Conservation (phyloP, 2,797 vertebrate species). For the Pachyuromys duprasi region DNA sequence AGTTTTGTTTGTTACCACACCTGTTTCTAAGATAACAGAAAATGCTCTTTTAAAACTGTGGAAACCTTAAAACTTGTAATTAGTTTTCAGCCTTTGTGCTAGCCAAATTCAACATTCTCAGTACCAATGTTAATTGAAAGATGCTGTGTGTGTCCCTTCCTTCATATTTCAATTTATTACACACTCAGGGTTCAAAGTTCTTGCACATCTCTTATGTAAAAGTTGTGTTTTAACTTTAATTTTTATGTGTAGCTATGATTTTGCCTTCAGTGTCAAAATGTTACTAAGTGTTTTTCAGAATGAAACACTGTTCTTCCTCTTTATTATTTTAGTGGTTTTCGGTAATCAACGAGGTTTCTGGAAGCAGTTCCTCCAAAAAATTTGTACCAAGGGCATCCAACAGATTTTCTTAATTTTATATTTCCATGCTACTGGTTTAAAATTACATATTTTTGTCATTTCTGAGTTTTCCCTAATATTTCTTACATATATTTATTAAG, state of each 20-base stretch:
- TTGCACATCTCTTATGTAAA: not conserved
- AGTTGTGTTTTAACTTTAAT: not conserved
- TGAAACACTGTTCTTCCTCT: not conserved
- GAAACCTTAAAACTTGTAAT: constrained; percentile 54
- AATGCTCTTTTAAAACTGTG: not conserved
- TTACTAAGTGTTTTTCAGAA: constrained; percentile 12
- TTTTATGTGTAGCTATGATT: not conserved
- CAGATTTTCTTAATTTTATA: constrained; percentile 2
- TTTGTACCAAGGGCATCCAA: not conserved
- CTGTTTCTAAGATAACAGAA: constrained; percentile 67
- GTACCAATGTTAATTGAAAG: constrained; percentile 66
- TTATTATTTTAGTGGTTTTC: not conserved
- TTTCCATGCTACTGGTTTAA: not conserved
- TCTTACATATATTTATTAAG: not conserved
- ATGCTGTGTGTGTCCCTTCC: not conserved
- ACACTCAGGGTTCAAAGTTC: not conserved
- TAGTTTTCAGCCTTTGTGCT: not conserved
- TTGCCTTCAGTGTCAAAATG: not conserved
- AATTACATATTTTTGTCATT: not conserved
- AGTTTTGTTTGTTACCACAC: constrained; percentile 25
- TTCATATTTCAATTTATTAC: not conserved
- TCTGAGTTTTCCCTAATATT: not conserved
- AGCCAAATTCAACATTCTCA: constrained; percentile 39
- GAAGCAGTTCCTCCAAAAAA: not conserved
- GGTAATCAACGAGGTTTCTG: not conserved